These are phyloP conservation scores for Cyclophora albipunctata DNA, from an alignment of 2,888 invertebrate species.

Conservation along the genomic window DNA sequence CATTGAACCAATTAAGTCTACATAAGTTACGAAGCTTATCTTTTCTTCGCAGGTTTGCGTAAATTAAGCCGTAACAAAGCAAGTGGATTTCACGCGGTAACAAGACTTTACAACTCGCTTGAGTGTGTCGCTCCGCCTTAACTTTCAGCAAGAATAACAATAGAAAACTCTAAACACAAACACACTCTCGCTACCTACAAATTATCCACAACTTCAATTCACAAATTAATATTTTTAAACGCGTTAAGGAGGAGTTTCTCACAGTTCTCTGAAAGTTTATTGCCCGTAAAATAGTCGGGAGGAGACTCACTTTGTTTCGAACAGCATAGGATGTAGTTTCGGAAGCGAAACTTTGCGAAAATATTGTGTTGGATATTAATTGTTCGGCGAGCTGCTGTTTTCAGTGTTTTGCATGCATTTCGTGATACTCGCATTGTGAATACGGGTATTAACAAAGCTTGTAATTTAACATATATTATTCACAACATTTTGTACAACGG, in stretches of 20 bases:
- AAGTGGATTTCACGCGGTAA: slow-evolving; percentile 34
- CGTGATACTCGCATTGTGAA: slow-evolving; percentile 25
- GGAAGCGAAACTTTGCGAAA: slow-evolving; percentile 57
- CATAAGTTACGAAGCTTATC: slow-evolving; percentile 28
- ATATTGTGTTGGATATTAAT: slow-evolving; percentile 62
- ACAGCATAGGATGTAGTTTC: slow-evolving; percentile 46
- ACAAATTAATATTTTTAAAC: slow-evolving; percentile 38
- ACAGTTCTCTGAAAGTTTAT: slow-evolving; percentile 41
- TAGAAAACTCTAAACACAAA: slow-evolving; percentile 36
- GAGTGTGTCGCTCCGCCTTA: slow-evolving; percentile 27
- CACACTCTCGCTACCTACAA: slow-evolving; percentile 5
- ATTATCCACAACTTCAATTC: slow-evolving; percentile 23
- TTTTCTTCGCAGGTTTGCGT: slow-evolving; percentile 26
- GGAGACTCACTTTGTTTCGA: slow-evolving; percentile 51
- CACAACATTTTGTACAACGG: slow-evolving; percentile 21
- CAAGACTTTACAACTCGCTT: slow-evolving; percentile 35
- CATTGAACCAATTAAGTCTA: slow-evolving; percentile 31
- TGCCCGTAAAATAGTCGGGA: slow-evolving; percentile 55
- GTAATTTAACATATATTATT: slow-evolving; percentile 31
- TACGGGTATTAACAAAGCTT: slow-evolving; percentile 22
- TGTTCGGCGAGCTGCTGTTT: slow-evolving; percentile 40
- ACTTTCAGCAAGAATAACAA: slow-evolving; percentile 22
- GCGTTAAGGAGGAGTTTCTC: slow-evolving; percentile 34
- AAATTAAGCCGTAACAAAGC: slow-evolving; percentile 36
- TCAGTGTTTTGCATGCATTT: slow-evolving; percentile 34